A percentile compares a stretch with the other conserved stretches of the same genome.
Evolutionary conservation across 1,140 invertebrate genomes (phyloP).

Genomic region (Formica selysi): DNA sequence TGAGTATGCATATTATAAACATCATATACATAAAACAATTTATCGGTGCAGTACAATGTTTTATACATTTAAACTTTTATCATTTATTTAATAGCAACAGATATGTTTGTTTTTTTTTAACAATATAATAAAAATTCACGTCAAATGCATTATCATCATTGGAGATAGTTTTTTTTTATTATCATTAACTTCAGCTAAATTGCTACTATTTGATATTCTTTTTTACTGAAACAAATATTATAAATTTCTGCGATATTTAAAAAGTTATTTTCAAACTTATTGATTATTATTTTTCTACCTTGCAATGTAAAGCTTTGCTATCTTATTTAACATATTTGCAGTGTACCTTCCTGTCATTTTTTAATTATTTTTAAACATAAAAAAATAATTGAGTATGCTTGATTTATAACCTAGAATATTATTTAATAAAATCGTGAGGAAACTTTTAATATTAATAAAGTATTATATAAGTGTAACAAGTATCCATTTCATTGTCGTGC

Average conservation of each 20-base stretch:
- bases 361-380: constrained; percentile 15
- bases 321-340: neutral
- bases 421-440: neutral
- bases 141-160: no score
- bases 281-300: neutral
- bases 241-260: neutral
- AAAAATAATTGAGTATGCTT: neutral
- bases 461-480: constrained; percentile 7
- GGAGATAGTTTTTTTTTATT: no score
- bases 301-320: neutral
- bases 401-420: constrained; percentile 8
- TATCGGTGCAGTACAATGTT: no score
- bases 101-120: no score
- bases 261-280: neutral
- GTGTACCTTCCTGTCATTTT: neutral
- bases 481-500: neutral
- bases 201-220: no score
- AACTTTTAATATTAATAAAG: neutral
- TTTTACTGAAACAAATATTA: neutral
- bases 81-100: no score
- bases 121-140: no score
- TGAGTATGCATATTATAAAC: no score
- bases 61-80: no score
- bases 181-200: no score
- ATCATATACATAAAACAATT: no score